Conservation (phyloP, 2,888 invertebrate species). For the Troilus luridus region DNA sequence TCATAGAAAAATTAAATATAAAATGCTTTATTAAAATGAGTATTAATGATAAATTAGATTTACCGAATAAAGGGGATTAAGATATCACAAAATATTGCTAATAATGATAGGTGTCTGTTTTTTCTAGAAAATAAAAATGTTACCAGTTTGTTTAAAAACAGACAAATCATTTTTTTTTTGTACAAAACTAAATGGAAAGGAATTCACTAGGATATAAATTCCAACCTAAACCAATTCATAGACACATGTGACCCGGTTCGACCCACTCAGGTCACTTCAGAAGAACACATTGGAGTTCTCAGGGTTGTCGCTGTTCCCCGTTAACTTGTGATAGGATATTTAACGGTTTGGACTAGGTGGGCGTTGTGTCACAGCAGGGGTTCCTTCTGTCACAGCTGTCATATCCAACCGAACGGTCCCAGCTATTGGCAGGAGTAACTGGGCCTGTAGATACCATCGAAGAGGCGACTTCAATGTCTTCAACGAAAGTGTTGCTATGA, state of each 20-base stretch:
- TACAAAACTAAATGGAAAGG: no score
- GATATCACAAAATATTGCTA: no score
- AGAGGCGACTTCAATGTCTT: not conserved
- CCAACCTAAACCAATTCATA: not conserved
- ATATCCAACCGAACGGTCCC: not conserved
- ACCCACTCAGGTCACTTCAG: not conserved
- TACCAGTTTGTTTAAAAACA: no score
- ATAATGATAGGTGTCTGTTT: no score
- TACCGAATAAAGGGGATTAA: no score
- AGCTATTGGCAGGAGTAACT: conserved; percentile 7
- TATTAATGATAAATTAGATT: no score
- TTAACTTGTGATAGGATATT: conserved; percentile 10
- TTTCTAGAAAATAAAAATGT: no score
- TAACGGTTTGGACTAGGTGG: conserved; percentile 9
- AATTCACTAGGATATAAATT: not conserved
- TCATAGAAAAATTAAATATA: no score
- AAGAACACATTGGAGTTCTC: not conserved
- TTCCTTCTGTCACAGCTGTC: not conserved
- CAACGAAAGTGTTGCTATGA: not conserved
- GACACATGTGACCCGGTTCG: not conserved
- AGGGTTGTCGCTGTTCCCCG: conserved; percentile 10
- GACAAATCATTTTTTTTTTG: no score
- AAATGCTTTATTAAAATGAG: no score
- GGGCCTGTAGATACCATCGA: not conserved
- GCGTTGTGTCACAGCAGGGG: not conserved